These are phyloP conservation scores for Pipistrellus pipistrellus DNA, from an alignment of 2,797 vertebrate genomes.

Conservation along the genomic window DNA sequence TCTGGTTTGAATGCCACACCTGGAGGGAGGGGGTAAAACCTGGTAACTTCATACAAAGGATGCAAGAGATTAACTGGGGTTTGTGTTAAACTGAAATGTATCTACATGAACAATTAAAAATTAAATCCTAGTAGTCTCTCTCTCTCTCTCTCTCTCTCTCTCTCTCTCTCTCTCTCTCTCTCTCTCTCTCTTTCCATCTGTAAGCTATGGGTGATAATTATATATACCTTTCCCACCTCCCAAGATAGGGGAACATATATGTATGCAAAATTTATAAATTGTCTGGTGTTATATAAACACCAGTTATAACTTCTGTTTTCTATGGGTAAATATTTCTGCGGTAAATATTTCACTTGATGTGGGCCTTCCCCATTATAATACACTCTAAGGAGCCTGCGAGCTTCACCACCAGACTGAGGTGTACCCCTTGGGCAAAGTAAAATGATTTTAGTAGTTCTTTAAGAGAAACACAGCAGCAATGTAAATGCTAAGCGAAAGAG, in stretches of 20 bases:
- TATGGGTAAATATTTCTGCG: conserved; percentile 46
- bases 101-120: conserved; percentile 52
- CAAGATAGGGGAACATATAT: not conserved
- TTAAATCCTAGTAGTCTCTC: not conserved
- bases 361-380: not conserved
- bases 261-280: conserved; percentile 49
- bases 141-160: not conserved
- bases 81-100: conserved; percentile 51
- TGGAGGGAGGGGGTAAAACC: not conserved
- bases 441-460: conserved; percentile 42
- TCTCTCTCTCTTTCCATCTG: not conserved
- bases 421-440: conserved; percentile 22
- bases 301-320: conserved; percentile 8
- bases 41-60: conserved; percentile 4
- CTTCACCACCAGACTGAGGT: conserved; percentile 23
- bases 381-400: not conserved
- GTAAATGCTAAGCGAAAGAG: conserved; percentile 16
- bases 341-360: conserved; percentile 30
- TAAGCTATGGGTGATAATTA: conserved; percentile 18
- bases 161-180: not conserved
- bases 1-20: not conserved
- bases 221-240: conserved; percentile 10
- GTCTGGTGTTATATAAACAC: not conserved
- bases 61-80: not conserved
- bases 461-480: conserved; percentile 35